Base-by-base conservation (phyloP, 2,113 vertebrate species). In the Promerops cafer region DNA sequence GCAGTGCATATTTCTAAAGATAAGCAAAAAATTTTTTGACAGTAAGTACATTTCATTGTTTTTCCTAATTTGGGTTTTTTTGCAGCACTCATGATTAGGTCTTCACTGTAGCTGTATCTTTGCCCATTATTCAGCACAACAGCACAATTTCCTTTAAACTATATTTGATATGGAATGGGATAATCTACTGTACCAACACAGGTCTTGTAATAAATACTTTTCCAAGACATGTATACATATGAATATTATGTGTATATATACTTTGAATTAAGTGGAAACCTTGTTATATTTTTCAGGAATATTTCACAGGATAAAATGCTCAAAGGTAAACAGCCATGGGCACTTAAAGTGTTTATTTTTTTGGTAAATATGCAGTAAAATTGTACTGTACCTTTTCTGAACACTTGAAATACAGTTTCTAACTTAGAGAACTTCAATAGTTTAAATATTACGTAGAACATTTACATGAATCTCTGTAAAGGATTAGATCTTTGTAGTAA, bases 31-130 rank as follows among this genome's bases (percentile, higher is more conserved):
- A 4, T 9, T 31, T 81, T 68, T 70, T 39, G 2, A 59, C 4
- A 13, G 8, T 60, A 80, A 39, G 8, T 47, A 5, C 22, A 47
- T 82, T 71, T 90, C 35, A n/a, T 9, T 52, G 2, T 33, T 70
- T 16, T 63, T 79, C 7, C 45, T 65, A 31, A 60, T 70, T 56
- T 20, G 7, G 23, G 1, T 0, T 0, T 1, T 47, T 76, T 33
- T 66, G 11, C 5, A 79, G 7, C 6, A 33, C 14, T 66, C 2
- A 3, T 57, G 31, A 16, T 76, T 56, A 45, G 26, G 6, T 63
- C 14, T 76, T 8, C 19, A 47, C 24, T 11, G 2, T 27, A 23
- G 33, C 45, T 74, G 27, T 74, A 39, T 53, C 70, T 85, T 70
- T 92, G 10, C 16, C 24, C 20, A 7, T 87, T 82, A 39, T 9